Conservation (phyloP, 2,797 vertebrate species). For the Artibeus lituratus region DNA sequence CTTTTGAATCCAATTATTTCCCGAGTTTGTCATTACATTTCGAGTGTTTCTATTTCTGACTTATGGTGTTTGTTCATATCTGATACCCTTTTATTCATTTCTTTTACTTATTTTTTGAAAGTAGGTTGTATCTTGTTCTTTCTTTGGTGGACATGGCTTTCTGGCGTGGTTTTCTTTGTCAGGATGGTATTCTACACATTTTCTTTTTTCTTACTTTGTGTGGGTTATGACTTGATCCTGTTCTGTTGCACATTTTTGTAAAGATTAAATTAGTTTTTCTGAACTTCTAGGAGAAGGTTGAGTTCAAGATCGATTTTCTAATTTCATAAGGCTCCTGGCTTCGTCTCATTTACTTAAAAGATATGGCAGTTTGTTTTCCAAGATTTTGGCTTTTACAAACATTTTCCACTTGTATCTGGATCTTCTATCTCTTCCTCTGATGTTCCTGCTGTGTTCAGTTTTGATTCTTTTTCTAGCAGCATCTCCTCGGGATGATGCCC, state of each 20-base stretch:
- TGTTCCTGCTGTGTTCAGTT: background rate
- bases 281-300: background rate
- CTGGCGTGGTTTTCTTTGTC: background rate
- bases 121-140: background rate
- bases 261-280: slow-evolving; percentile 50
- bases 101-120: background rate
- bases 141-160: background rate
- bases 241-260: background rate
- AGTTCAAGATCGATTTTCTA: background rate
- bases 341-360: background rate
- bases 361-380: background rate
- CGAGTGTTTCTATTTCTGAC: background rate
- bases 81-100: background rate
- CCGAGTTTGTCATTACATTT: background rate
- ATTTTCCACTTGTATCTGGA: background rate
- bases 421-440: background rate
- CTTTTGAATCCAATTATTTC: background rate
- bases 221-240: background rate
- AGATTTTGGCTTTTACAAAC: background rate
- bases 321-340: background rate
- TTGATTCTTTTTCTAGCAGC: background rate
- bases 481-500: background rate
- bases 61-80: background rate
- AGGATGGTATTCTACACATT: background rate
- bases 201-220: background rate